phyloP scores from a whole-genome alignment of 2,888 invertebrate genomes.

The Acrobeloides nanus region DNA sequence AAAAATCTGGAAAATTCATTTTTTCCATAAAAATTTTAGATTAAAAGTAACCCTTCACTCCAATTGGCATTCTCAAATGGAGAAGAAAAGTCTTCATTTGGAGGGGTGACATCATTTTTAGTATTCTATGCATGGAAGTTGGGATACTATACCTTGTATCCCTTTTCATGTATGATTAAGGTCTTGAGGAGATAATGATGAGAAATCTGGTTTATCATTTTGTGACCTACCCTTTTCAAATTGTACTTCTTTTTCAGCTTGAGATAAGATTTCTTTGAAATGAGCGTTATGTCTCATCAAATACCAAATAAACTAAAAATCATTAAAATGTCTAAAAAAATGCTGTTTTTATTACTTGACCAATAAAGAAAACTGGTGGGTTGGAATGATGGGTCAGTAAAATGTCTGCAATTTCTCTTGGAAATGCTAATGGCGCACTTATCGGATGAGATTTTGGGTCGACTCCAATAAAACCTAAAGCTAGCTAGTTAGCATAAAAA shows the following conservation, averaged over 20 bases:
- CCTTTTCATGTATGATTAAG: too few species aligned
- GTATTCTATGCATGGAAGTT: too few species aligned
- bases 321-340: neutral
- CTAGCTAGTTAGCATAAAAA: too few species aligned
- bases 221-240: conserved; percentile 36
- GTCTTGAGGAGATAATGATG: too few species aligned
- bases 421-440: conserved; percentile 73
- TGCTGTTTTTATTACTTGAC: conserved; percentile 58
- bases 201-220: too few species aligned
- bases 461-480: conserved; percentile 93
- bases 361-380: conserved; percentile 95
- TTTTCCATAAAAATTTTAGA: too few species aligned
- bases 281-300: conserved; percentile 73
- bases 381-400: conserved; percentile 77
- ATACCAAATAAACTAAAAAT: conserved; percentile 73
- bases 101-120: too few species aligned
- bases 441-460: conserved; percentile 70
- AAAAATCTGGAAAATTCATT: too few species aligned
- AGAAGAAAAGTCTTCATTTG: too few species aligned
- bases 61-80: too few species aligned
- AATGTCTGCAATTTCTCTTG: conserved; percentile 71
- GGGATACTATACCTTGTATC: too few species aligned
- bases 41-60: too few species aligned
- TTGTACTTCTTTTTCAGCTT: conserved; percentile 62
- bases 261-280: conserved; percentile 68